phyloP scores from a whole-genome alignment of 2,888 invertebrate species.

The Noctua fimbriata region DNA sequence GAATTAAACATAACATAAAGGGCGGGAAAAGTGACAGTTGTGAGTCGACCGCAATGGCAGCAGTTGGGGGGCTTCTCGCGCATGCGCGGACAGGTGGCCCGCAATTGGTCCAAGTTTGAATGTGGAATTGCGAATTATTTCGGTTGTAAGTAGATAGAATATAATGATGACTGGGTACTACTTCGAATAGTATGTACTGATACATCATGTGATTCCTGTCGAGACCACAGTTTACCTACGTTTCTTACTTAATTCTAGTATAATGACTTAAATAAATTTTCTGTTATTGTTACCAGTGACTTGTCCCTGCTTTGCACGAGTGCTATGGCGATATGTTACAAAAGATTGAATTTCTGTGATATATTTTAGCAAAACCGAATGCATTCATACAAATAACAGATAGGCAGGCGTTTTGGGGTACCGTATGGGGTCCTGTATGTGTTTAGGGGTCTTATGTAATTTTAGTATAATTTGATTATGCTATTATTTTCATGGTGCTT shows the following conservation, averaged over 20 bases:
- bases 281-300: not conserved
- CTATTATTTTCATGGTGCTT: too few species aligned
- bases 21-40: slow-evolving; percentile 85
- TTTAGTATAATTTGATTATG: not conserved
- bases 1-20: slow-evolving; percentile 73
- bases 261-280: not conserved
- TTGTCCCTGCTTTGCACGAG: not conserved
- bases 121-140: slow-evolving; percentile 46
- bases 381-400: not conserved
- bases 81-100: slow-evolving; percentile 79
- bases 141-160: slow-evolving; percentile 2
- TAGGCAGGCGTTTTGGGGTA: not conserved
- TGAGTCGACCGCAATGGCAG: slow-evolving; percentile 79
- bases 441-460: not conserved
- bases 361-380: not conserved
- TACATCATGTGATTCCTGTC: not conserved
- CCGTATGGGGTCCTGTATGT: not conserved
- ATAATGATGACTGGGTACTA: not conserved
- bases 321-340: not conserved
- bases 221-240: not conserved
- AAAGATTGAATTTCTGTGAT: not conserved
- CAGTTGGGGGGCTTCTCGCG: slow-evolving; percentile 79
- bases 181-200: not conserved
- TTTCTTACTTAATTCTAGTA: not conserved
- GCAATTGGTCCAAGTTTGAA: slow-evolving; percentile 68